Evolutionary conservation across 2,113 vertebrate species (phyloP).

Genomic region (Stigmatopora argus): DNA sequence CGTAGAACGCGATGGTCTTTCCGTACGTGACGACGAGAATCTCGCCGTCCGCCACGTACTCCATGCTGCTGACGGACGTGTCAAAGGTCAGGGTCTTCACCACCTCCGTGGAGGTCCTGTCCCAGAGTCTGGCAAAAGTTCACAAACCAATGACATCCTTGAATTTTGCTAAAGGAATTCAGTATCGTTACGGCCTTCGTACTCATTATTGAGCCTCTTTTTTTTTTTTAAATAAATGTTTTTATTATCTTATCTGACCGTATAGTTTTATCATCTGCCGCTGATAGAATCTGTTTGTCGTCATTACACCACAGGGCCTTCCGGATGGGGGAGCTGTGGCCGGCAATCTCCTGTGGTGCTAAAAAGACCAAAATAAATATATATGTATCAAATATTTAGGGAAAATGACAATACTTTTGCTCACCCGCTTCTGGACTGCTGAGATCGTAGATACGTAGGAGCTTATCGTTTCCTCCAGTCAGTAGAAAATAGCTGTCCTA

Average conservation of each 20-base stretch:
- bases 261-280: conserved; percentile 93
- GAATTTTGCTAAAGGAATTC: no score
- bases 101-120: conserved; percentile 80
- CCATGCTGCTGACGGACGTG: conserved; percentile 92
- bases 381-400: not conserved
- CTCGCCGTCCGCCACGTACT: conserved; percentile 89
- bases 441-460: conserved; percentile 92
- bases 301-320: conserved; percentile 94
- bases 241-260: conserved; percentile 82
- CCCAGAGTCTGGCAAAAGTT: conserved; percentile 82
- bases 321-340: conserved; percentile 93
- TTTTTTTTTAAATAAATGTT: no score
- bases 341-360: conserved; percentile 88
- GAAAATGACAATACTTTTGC: not conserved
- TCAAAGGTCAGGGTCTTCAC: conserved; percentile 85
- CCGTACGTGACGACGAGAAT: conserved; percentile 91
- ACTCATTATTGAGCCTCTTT: no score
- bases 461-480: conserved; percentile 93
- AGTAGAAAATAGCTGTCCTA: conserved; percentile 91
- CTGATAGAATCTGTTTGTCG: conserved; percentile 91
- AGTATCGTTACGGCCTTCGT: no score
- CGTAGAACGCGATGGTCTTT: conserved; percentile 91
- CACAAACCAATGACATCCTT: not conserved
- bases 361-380: conserved; percentile 14
- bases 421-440: conserved; percentile 87